Evolutionary conservation across 2,888 invertebrate species (phyloP).

Genomic region (Frankliniella intonsa): DNA sequence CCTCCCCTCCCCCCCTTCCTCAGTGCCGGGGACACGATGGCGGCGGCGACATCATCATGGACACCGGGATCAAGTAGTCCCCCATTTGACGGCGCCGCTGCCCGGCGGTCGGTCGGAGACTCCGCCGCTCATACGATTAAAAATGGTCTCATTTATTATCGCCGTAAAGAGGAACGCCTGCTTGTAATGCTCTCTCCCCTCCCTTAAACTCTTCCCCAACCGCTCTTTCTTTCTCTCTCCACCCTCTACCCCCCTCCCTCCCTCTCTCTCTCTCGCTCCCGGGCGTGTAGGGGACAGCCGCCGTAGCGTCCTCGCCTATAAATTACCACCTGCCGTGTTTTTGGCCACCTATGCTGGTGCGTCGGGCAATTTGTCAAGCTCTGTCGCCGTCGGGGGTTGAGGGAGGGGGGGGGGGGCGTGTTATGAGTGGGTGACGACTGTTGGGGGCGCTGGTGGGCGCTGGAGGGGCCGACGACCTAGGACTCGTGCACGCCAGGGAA

Average conservation of each 20-base stretch:
- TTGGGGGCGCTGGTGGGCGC: too few relatives aligned
- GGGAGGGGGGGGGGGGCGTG: neutral
- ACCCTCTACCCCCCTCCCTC: neutral
- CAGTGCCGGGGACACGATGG: neutral
- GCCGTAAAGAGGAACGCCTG: too few relatives aligned
- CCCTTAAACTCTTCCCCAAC: neutral
- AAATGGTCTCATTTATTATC: too few relatives aligned
- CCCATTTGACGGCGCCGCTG: conserved; percentile 18
- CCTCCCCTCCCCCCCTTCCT: neutral
- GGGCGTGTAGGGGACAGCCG: neutral
- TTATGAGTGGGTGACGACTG: too few relatives aligned
- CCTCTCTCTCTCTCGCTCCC: neutral
- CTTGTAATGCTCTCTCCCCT: too few relatives aligned
- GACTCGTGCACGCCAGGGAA: too few relatives aligned
- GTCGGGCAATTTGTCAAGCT: neutral
- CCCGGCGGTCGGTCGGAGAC: too few relatives aligned
- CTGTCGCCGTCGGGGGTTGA: neutral
- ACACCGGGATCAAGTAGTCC: neutral
- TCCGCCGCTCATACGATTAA: too few relatives aligned
- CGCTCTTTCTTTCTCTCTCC: neutral
- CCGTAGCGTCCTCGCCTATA: neutral
- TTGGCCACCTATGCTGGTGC: neutral
- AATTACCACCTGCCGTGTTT: conserved; percentile 10
- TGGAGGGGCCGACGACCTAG: too few relatives aligned
- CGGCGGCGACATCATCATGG: neutral